phyloP scores from a whole-genome alignment of 2,797 vertebrate genomes.

The Phaenicophaeus curvirostris region DNA sequence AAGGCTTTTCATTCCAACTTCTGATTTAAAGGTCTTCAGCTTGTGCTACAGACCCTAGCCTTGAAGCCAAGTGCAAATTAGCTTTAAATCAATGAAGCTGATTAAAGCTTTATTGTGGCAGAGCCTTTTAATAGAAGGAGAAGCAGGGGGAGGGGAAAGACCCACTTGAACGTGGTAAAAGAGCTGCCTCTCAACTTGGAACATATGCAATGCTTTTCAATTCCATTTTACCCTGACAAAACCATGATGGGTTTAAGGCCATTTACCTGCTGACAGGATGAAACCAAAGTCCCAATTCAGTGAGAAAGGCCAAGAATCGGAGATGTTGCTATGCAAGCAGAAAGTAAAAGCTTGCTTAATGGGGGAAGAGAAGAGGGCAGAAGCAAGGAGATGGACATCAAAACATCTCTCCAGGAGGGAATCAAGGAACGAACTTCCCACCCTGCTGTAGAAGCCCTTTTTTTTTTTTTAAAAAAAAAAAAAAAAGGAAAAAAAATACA shows the following conservation, averaged over 20 bases:
- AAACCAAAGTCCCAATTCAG: constrained; percentile 83
- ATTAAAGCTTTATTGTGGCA: constrained; percentile 82
- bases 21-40: constrained; percentile 81
- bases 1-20: constrained; percentile 76
- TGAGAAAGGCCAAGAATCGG: constrained; percentile 88
- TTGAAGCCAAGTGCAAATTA: constrained; percentile 86
- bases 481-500: not conserved
- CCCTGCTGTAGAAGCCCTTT: constrained; percentile 64
- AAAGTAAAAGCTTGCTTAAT: constrained; percentile 68
- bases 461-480: not conserved
- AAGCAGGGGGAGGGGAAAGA: constrained; percentile 56
- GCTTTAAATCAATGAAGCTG: constrained; percentile 86
- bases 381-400: constrained; percentile 71
- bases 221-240: constrained; percentile 72
- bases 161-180: constrained; percentile 79
- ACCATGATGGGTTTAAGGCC: constrained; percentile 77
- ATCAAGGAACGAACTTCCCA: constrained; percentile 75
- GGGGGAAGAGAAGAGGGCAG: not conserved
- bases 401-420: constrained; percentile 71
- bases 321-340: constrained; percentile 84
- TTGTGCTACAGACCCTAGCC: constrained; percentile 80
- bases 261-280: constrained; percentile 82
- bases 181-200: constrained; percentile 80
- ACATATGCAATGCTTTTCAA: constrained; percentile 80
- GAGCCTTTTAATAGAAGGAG: constrained; percentile 73